phyloP scores from a whole-genome alignment of 2,888 invertebrate genomes.

The Molanna angustata region DNA sequence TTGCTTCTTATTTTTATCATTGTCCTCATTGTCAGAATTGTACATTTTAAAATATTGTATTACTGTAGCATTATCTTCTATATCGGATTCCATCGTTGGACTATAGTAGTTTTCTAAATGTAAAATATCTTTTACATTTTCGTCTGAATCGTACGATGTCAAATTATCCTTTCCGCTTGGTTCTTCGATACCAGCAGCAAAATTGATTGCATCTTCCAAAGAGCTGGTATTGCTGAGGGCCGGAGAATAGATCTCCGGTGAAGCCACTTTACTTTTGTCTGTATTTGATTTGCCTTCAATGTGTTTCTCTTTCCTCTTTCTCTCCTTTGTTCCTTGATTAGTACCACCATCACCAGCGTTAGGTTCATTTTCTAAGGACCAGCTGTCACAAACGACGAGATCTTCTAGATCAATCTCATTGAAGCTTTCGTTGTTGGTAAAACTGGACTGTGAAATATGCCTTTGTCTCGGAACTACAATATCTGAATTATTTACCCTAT shows the following conservation, averaged over 20 bases:
- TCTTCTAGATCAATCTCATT: conserved; percentile 39
- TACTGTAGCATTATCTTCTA: too few species aligned
- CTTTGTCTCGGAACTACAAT: background rate
- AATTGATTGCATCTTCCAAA: conserved; percentile 8
- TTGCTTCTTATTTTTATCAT: too few species aligned
- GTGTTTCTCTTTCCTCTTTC: conserved; percentile 7
- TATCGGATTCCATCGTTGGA: conserved; percentile 25
- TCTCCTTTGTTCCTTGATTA: too few species aligned
- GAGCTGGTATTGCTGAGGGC: conserved; percentile 7
- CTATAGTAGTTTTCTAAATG: conserved; percentile 19
- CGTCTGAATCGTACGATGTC: background rate
- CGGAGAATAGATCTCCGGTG: conserved; percentile 13
- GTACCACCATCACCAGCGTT: conserved; percentile 34
- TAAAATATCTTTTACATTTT: background rate
- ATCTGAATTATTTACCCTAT: background rate
- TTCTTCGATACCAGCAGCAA: conserved; percentile 2
- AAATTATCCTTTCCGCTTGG: background rate
- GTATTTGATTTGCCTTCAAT: background rate
- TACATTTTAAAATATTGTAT: too few species aligned
- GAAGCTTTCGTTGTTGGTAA: background rate
- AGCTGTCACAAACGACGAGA: conserved; percentile 51
- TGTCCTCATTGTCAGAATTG: too few species aligned
- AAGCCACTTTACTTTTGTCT: background rate
- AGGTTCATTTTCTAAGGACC: conserved; percentile 44
- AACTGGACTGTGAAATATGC: background rate